Conservation (phyloP, 1,140 invertebrate species). For the Brachionus sp. region DNA sequence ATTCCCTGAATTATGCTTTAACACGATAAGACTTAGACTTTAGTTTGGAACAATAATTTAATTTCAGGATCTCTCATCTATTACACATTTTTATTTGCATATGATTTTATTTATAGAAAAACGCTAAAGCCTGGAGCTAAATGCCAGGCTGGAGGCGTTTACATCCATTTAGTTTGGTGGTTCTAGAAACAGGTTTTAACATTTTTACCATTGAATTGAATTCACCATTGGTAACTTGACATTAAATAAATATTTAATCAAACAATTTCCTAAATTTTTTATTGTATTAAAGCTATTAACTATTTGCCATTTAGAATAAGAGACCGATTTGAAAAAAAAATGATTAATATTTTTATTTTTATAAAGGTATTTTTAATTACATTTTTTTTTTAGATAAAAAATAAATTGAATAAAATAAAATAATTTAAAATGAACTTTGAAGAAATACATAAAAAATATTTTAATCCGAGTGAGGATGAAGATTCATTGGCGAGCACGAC, state of each 20-base stretch:
- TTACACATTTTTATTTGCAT: background rate
- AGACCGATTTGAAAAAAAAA: background rate
- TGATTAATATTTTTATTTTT: background rate
- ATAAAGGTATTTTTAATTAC: background rate
- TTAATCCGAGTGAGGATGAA: background rate
- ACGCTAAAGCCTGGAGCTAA: background rate
- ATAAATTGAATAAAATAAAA: background rate
- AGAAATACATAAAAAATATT: conserved; percentile 20
- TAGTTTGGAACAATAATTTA: background rate
- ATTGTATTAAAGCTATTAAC: background rate
- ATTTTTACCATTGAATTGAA: too few relatives aligned
- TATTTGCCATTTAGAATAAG: background rate
- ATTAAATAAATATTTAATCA: background rate
- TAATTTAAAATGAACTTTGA: background rate
- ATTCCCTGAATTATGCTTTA: background rate
- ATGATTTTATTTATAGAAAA: background rate
- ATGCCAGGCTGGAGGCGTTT: background rate
- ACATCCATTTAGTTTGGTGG: background rate
- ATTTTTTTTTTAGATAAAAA: conserved; percentile 22
- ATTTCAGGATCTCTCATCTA: background rate
- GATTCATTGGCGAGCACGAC: background rate
- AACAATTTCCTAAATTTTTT: background rate
- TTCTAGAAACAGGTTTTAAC: background rate
- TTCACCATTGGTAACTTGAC: background rate
- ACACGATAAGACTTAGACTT: background rate